Evolutionary conservation across 2,888 invertebrate genomes (phyloP).

Genomic region (Himalopsyche anomala): DNA sequence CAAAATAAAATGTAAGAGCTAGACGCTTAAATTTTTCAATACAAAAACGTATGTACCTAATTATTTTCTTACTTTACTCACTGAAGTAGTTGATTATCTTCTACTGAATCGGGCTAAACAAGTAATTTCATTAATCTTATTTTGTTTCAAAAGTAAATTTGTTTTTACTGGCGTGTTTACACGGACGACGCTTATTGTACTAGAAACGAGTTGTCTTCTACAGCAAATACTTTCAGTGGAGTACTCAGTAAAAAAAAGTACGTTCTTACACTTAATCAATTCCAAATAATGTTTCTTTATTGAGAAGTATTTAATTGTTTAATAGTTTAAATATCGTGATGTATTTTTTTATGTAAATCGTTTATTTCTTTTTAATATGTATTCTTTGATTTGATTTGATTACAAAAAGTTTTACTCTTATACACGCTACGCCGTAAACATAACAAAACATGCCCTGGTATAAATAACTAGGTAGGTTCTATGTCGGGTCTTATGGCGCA

Average conservation of each 20-base stretch:
- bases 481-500: no score
- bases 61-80: neutral
- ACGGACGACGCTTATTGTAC: conserved; percentile 42
- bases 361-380: no score
- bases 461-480: no score
- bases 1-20: no score
- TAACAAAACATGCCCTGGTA: no score
- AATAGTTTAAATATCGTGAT: no score
- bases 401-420: no score
- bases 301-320: no score
- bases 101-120: conserved; percentile 25
- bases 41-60: neutral
- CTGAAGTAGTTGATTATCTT: conserved; percentile 13
- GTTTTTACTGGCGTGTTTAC: conserved; percentile 34
- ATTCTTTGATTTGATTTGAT: no score
- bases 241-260: neutral
- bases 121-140: conserved; percentile 36
- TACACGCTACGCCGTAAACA: no score
- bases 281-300: neutral
- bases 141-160: conserved; percentile 37
- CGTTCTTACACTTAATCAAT: neutral
- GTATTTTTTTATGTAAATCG: no score
- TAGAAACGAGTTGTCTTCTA: conserved; percentile 1
- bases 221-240: conserved; percentile 12
- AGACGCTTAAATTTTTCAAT: no score